Evolutionary conservation across 2,888 invertebrate species (phyloP).

Genomic region (Drosophila rubida): DNA sequence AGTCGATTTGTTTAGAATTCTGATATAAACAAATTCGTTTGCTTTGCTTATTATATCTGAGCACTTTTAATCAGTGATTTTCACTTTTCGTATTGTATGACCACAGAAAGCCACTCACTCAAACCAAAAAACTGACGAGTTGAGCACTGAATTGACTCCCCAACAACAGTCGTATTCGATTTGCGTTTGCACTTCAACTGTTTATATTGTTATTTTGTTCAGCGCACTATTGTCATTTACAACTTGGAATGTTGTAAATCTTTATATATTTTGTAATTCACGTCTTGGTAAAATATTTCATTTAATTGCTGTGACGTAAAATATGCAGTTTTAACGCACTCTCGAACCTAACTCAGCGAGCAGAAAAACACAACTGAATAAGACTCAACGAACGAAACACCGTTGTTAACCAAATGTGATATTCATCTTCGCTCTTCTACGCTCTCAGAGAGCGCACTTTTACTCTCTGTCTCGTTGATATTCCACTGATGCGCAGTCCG

Average conservation of each 20-base stretch:
- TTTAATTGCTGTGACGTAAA: slow-evolving; percentile 17
- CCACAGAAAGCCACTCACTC: slow-evolving; percentile 42
- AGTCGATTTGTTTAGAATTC: slow-evolving; percentile 64
- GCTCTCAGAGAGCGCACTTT: slow-evolving; percentile 29
- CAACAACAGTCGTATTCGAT: not conserved
- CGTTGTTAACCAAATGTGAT: slow-evolving; percentile 43
- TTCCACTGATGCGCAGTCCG: slow-evolving; percentile 18
- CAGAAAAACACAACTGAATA: slow-evolving; percentile 54
- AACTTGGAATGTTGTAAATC: slow-evolving; percentile 35
- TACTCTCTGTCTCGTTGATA: slow-evolving; percentile 14
- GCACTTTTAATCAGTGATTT: slow-evolving; percentile 33
- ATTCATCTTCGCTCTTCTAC: slow-evolving; percentile 45
- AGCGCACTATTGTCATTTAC: slow-evolving; percentile 2
- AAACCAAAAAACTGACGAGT: slow-evolving; percentile 50
- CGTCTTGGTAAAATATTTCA: slow-evolving; percentile 30
- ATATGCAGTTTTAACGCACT: slow-evolving; percentile 33
- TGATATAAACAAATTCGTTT: slow-evolving; percentile 67
- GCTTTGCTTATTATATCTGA: slow-evolving; percentile 14
- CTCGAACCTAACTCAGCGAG: slow-evolving; percentile 43
- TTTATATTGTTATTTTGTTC: slow-evolving; percentile 2
- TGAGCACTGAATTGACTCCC: slow-evolving; percentile 13
- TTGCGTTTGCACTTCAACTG: slow-evolving; percentile 18
- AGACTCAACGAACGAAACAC: slow-evolving; percentile 18
- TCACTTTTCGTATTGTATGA: slow-evolving; percentile 18
- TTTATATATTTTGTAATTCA: slow-evolving; percentile 12